Percentiles rank a stretch among this genome's conserved stretches.
Evolutionary conservation across 2,888 invertebrate species (phyloP).

Genomic region (Campoletis raptor): DNA sequence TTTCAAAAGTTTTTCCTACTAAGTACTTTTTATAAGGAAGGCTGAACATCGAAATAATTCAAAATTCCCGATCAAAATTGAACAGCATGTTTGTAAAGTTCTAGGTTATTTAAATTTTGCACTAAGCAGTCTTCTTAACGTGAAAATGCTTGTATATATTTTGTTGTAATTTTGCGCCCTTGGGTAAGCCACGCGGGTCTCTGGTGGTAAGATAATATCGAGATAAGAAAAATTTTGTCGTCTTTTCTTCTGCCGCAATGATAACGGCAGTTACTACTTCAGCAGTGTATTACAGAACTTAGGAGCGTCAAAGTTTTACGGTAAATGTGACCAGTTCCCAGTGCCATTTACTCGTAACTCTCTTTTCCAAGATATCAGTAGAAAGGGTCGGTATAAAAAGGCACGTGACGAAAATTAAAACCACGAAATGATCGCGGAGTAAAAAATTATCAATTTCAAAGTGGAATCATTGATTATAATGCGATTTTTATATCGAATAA

Average conservation of each 20-base stretch:
- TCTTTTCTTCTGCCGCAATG: constrained; percentile 60
- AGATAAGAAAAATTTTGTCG: constrained; percentile 63
- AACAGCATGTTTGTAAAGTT: no score
- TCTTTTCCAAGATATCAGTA: background rate
- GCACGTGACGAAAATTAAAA: constrained; percentile 41
- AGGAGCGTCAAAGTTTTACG: constrained; percentile 46
- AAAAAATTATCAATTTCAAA: background rate
- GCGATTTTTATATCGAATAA: constrained; percentile 5
- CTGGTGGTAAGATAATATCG: constrained; percentile 30
- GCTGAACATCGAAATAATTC: no score
- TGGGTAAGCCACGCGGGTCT: constrained; percentile 34
- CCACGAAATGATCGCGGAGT: background rate
- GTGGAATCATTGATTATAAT: constrained; percentile 25
- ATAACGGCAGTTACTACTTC: constrained; percentile 53
- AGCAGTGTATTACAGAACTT: constrained; percentile 19
- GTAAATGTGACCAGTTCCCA: constrained; percentile 52
- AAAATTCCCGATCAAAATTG: no score
- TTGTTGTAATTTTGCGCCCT: constrained; percentile 19
- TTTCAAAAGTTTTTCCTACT: no score
- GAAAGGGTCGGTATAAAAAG: background rate
- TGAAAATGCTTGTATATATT: background rate
- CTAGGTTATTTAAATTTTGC: no score
- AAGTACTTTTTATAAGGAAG: no score
- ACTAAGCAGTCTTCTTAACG: no score
- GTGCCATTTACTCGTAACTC: constrained; percentile 43